phyloP scores from a whole-genome alignment of 2,113 vertebrate species.

The Varanus komodoensis region DNA sequence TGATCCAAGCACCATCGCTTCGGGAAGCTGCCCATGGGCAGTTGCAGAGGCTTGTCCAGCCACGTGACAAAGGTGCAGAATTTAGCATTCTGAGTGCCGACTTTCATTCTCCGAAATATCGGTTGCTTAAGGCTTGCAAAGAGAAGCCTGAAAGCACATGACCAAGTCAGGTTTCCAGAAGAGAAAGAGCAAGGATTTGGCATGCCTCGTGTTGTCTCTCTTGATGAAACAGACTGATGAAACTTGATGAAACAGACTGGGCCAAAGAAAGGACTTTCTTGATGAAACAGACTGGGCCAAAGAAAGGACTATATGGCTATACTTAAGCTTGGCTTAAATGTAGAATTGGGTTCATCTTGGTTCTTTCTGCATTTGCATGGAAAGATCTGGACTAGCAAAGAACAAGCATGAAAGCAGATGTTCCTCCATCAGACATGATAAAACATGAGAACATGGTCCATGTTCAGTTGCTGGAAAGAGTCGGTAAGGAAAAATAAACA shows the following conservation, averaged over 20 bases:
- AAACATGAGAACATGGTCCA: background rate
- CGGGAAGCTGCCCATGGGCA: too few species aligned
- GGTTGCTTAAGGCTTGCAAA: background rate
- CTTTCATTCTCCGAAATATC: too few species aligned
- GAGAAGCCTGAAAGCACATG: background rate
- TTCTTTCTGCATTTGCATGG: background rate
- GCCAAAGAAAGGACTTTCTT: too few species aligned
- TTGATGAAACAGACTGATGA: too few species aligned
- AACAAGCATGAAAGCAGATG: background rate
- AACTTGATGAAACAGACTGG: too few species aligned
- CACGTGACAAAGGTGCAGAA: too few species aligned
- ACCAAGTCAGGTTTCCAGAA: background rate
- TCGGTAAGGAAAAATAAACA: background rate
- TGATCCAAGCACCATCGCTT: too few species aligned
- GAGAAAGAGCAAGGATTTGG: background rate
- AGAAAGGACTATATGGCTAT: too few species aligned
- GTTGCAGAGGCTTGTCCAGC: too few species aligned
- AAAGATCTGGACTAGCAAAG: background rate
- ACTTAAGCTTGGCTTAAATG: background rate
- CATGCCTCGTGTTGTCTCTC: too few species aligned
- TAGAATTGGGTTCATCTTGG: background rate
- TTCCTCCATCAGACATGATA: background rate
- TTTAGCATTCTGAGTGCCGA: too few species aligned
- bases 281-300: too few species aligned
- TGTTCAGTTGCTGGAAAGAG: background rate